Evolutionary conservation across 2,797 vertebrate genomes (phyloP).

Genomic region (Channallabes apus): DNA sequence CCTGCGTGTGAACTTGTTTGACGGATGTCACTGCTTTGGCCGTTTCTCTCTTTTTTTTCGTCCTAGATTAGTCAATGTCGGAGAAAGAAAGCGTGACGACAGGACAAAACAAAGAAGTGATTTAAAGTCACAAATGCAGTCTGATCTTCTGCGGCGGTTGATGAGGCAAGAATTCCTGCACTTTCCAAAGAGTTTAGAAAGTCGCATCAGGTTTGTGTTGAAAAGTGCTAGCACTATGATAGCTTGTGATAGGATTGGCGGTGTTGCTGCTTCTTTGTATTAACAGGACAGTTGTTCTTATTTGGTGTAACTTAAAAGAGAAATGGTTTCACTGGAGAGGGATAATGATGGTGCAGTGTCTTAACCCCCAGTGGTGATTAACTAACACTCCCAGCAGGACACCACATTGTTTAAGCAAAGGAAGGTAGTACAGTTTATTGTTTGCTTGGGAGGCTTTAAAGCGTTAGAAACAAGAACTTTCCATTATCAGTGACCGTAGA

Average conservation of each 20-base stretch:
- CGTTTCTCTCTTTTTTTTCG: constrained; percentile 11
- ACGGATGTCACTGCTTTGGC: constrained; percentile 47
- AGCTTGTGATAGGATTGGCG: neutral
- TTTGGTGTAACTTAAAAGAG: neutral
- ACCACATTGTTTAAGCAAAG: neutral
- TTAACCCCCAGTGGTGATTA: neutral
- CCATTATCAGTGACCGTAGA: neutral
- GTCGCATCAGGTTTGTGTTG: neutral
- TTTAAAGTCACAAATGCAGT: constrained; percentile 8
- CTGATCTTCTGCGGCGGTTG: constrained; percentile 10
- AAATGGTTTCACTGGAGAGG: neutral
- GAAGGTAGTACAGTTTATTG: neutral
- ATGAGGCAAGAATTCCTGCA: constrained; percentile 4
- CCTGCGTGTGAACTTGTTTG: constrained; percentile 53
- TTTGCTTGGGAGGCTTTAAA: neutral
- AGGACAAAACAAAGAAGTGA: constrained; percentile 25
- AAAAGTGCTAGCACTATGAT: neutral
- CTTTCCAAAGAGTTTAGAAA: neutral
- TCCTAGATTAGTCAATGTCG: constrained; percentile 18
- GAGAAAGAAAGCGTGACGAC: constrained; percentile 14
- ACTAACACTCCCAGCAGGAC: neutral
- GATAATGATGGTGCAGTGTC: neutral
- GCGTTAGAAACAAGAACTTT: neutral
- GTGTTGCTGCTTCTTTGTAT: too few species aligned
- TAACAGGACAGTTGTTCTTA: neutral